These are phyloP conservation scores for Parapristionchus giblindavisi DNA, from an alignment of 2,888 invertebrate genomes.

Conservation along the genomic window DNA sequence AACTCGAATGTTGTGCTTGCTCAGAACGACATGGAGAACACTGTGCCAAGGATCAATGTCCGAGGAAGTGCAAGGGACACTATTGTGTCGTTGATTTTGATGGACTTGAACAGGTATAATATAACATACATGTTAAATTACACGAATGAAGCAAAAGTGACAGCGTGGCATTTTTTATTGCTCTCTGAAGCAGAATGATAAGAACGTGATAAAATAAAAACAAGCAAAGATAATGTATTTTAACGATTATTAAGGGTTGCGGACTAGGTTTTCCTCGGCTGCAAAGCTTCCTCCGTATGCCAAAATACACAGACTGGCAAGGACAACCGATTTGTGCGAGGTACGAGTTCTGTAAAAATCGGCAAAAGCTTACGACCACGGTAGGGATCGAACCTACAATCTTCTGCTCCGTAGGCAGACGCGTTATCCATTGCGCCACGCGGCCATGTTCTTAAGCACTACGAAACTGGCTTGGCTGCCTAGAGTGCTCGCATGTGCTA, in stretches of 20 bases:
- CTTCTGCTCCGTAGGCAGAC: constrained; percentile 70
- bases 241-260: constrained; percentile 55
- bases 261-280: constrained; percentile 66
- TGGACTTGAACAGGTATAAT: constrained; percentile 62
- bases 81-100: constrained; percentile 69
- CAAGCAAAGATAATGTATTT: background rate
- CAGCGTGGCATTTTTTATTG: too few relatives aligned
- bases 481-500: background rate
- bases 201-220: too few relatives aligned
- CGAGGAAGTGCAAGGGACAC: constrained; percentile 63
- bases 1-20: constrained; percentile 67
- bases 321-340: constrained; percentile 64
- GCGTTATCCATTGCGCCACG: constrained; percentile 59
- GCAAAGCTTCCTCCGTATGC: constrained; percentile 63
- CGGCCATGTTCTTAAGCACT: constrained; percentile 34
- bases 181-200: too few relatives aligned
- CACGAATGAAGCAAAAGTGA: too few relatives aligned
- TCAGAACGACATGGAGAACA: constrained; percentile 62
- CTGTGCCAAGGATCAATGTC: constrained; percentile 59
- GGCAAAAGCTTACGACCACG: constrained; percentile 37
- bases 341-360: constrained; percentile 37
- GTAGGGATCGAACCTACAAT: constrained; percentile 68
- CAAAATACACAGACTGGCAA: constrained; percentile 60
- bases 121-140: background rate
- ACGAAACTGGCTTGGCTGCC: background rate